Percentiles rank a stretch among this genome's conserved stretches.
Conservation (phyloP, 2,797 vertebrate species). For the Helicolenus hilgendorfi region DNA sequence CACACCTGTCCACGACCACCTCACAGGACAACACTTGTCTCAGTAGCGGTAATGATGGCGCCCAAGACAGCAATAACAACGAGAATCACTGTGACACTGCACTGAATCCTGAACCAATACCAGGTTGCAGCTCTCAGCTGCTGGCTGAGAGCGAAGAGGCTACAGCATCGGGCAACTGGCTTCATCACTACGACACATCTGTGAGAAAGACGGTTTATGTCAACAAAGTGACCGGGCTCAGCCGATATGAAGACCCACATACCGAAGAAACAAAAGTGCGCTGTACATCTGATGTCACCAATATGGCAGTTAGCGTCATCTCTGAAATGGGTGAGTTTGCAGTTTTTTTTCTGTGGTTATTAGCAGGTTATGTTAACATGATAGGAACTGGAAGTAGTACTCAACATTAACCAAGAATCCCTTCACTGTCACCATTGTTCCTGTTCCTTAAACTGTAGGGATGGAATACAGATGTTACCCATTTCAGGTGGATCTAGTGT, state of each 20-base stretch:
- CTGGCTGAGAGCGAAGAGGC: conserved; percentile 19
- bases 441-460: conserved; percentile 88
- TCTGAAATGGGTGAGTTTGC: conserved; percentile 91
- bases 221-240: conserved; percentile 95
- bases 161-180: conserved; percentile 88
- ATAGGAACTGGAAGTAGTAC: neutral
- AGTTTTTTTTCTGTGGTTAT: neutral
- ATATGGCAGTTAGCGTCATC: conserved; percentile 93
- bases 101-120: neutral
- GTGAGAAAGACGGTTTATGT: conserved; percentile 93
- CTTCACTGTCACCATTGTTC: conserved; percentile 6
- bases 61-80: conserved; percentile 32
- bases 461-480: conserved; percentile 96
- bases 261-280: conserved; percentile 77
- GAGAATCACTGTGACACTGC: conserved; percentile 5
- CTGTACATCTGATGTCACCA: conserved; percentile 94
- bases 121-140: neutral
- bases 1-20: neutral
- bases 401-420: neutral
- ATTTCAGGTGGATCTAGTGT: conserved; percentile 94
- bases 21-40: neutral
- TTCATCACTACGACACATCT: conserved; percentile 92
- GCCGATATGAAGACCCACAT: conserved; percentile 90
- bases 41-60: neutral
- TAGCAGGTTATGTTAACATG: neutral